phyloP scores from a whole-genome alignment of 2,797 vertebrate species.

The Masticophis lateralis region DNA sequence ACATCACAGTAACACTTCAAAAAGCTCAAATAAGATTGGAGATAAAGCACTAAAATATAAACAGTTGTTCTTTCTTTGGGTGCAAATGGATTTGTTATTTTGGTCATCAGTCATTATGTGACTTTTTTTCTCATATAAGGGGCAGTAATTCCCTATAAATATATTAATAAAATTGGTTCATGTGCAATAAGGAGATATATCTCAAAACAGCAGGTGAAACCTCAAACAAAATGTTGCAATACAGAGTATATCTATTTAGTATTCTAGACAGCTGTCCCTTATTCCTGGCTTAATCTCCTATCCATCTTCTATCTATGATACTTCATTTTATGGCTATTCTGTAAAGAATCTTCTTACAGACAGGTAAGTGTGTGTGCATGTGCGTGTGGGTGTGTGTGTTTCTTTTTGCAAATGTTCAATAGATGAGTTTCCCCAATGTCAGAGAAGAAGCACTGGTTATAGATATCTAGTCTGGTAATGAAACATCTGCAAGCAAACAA shows the following conservation, averaged over 20 bases:
- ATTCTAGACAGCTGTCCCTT: background rate
- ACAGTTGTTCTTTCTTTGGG: conserved; percentile 22
- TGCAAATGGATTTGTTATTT: conserved; percentile 16
- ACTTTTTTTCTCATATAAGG: conserved; percentile 1
- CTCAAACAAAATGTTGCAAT: background rate
- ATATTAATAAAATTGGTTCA: background rate
- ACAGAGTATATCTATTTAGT: background rate
- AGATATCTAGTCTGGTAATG: background rate
- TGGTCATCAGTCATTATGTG: background rate
- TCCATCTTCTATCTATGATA: background rate
- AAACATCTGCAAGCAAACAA: background rate
- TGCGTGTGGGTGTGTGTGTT: background rate
- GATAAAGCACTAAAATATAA: conserved; percentile 11
- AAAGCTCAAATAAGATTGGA: conserved; percentile 14
- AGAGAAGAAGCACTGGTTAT: background rate
- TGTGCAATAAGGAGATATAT: background rate
- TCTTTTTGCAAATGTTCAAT: background rate
- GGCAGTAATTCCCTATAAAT: conserved; percentile 10
- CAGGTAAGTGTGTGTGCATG: background rate
- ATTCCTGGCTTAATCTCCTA: background rate
- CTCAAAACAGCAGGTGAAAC: background rate
- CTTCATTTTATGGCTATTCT: background rate
- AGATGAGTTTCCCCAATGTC: background rate
- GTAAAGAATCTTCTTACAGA: background rate
- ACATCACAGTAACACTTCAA: conserved; percentile 22